Percentiles rank a stretch among this genome's conserved stretches.
Conservation (phyloP, 2,888 invertebrate genomes). For the Hirtodrosophila confusa region DNA sequence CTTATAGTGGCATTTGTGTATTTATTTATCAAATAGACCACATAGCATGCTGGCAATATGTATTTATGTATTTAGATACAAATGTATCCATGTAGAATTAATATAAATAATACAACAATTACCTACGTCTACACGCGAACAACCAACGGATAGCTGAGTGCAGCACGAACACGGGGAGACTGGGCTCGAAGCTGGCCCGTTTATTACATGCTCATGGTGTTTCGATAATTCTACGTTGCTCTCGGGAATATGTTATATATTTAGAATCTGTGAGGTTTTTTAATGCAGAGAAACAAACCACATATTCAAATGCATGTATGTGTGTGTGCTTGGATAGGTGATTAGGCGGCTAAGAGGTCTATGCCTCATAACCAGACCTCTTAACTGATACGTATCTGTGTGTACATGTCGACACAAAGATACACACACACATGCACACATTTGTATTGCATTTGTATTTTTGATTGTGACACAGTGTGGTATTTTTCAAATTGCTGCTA, state of each 20-base stretch:
- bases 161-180: slow-evolving; percentile 77
- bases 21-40: background rate
- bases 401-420: background rate
- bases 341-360: slow-evolving; percentile 30
- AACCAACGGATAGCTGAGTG: slow-evolving; percentile 69
- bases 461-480: background rate
- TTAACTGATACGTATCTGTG: slow-evolving; percentile 15
- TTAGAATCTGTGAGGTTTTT: slow-evolving; percentile 44
- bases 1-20: background rate
- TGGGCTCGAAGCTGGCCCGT: slow-evolving; percentile 65
- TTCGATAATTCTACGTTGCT: slow-evolving; percentile 44
- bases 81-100: background rate
- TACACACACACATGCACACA: background rate
- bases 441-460: background rate
- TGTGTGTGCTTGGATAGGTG: slow-evolving; percentile 18
- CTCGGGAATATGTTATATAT: slow-evolving; percentile 54
- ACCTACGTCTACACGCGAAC: slow-evolving; percentile 69
- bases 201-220: slow-evolving; percentile 64
- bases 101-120: slow-evolving; percentile 38
- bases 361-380: slow-evolving; percentile 28
- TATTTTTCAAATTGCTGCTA: background rate
- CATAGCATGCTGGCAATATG: background rate
- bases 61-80: background rate
- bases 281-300: slow-evolving; percentile 21
- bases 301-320: slow-evolving; percentile 19